phyloP scores from a whole-genome alignment of 2,113 vertebrate genomes.

The Amazona vittata region DNA sequence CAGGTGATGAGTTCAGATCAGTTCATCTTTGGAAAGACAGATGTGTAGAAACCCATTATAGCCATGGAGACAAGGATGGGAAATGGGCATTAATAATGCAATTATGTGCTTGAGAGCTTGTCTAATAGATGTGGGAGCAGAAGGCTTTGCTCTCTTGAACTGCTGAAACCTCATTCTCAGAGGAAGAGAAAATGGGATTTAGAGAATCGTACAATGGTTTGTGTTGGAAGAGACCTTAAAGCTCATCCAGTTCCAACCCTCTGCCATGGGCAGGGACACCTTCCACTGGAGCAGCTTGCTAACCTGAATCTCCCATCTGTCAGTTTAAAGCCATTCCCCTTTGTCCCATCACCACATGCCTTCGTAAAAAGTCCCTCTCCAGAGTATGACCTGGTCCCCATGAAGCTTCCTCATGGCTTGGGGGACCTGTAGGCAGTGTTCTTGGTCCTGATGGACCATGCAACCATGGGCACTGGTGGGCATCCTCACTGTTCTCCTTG shows the following conservation, averaged over 20 bases:
- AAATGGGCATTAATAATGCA: conserved; percentile 31
- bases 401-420: background rate
- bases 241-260: background rate
- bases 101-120: background rate
- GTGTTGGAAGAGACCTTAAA: background rate
- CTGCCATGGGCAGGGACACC: background rate
- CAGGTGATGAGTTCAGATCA: background rate
- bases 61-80: background rate
- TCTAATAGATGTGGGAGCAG: background rate
- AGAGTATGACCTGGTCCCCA: background rate
- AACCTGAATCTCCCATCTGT: background rate
- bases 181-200: background rate
- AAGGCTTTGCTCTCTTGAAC: background rate
- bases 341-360: background rate
- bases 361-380: background rate
- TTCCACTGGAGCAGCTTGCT: background rate
- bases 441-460: background rate
- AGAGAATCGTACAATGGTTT: background rate
- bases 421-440: background rate
- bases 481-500: background rate
- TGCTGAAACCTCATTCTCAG: background rate
- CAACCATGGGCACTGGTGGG: background rate
- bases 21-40: background rate
- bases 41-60: background rate
- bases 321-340: background rate